Conservation (phyloP, 2,113 vertebrate species). For the Nipponia nippon region DNA sequence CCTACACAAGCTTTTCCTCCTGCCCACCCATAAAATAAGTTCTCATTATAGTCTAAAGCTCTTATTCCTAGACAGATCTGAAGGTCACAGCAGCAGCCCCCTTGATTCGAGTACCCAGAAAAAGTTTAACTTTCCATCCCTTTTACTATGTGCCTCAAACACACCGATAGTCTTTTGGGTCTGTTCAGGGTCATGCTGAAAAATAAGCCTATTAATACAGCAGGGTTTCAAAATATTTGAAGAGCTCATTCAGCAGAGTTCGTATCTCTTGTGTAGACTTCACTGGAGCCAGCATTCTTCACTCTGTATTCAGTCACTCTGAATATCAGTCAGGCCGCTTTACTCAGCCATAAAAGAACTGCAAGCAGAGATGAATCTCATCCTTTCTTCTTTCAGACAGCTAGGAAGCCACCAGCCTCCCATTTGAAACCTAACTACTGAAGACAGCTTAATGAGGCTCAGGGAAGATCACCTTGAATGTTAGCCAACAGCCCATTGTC, state of each 20-base stretch:
- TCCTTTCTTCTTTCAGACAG: not conserved
- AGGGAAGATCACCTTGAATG: slow-evolving; percentile 10
- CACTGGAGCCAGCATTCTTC: slow-evolving; percentile 13
- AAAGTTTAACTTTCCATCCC: not conserved
- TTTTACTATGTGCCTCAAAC: not conserved
- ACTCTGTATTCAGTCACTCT: slow-evolving; percentile 13
- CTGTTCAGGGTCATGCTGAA: not conserved
- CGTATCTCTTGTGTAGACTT: not conserved
- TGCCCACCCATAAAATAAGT: not conserved
- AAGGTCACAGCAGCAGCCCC: not conserved
- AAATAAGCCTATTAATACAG: not conserved
- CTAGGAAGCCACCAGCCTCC: slow-evolving; percentile 6
- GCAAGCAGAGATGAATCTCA: slow-evolving; percentile 10
- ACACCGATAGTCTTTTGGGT: not conserved
- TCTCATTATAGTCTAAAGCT: not conserved
- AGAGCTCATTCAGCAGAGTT: slow-evolving; percentile 28
- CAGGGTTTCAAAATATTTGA: not conserved
- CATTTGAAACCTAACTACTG: not conserved
- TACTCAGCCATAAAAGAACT: slow-evolving; percentile 1
- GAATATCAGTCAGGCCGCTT: slow-evolving; percentile 12
- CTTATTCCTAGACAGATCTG: not conserved
- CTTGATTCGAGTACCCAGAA: not conserved
- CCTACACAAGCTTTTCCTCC: not conserved
- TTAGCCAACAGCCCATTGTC: slow-evolving; percentile 10
- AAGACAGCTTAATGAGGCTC: slow-evolving; percentile 15